Evolutionary conservation across 2,113 vertebrate species (phyloP), one percentile per base, ranked within the genome.

Genomic region (Carlito syrichta): DNA sequence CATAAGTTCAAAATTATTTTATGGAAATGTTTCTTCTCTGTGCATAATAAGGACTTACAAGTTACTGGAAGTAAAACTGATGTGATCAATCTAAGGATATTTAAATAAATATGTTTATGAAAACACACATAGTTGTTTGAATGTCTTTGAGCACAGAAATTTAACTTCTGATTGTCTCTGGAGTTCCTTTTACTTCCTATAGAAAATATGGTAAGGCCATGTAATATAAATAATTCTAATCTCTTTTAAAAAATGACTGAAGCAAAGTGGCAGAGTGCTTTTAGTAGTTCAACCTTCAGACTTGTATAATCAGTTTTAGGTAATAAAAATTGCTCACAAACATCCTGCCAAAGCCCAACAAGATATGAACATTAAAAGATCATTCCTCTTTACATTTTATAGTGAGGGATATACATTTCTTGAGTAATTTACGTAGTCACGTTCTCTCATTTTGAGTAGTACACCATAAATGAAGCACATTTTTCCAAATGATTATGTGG

Each of bases 281-380:
- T 12, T 13, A 50, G 43, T 0, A 2, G n/a, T 5, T 11, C 78
- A 85, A 0, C 20, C 22, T 22, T 32, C 50, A 54, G 23, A 3
- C 56, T 38, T 43, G 5, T 5, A 38, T 14, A 16, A 32, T 76
- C 56, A 43, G 17, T 71, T 40, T 66, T 38, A 43, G 60, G 32
- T 5, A 71, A 23, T 4, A 38, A 1, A 14, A 52, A 78, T 12
- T 30, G 62, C 50, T 22, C n/a, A 30, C 5, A 43, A 30, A 85
- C 30, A 3, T 10, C 20, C 13, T 50, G 20, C 12, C 45, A 4
- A 50, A 56, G 52, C 6, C 27, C 62, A 22, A 30, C 1, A 4
- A 9, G 12, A 12, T 0, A 3, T 45, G 3, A 48, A 11, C 4
- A 8, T 60, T 25, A 1, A 2, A 1, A n/a, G 25, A 17, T 45